phyloP scores from a whole-genome alignment of 1,140 invertebrate species.

The Amphibalanus amphitrite region DNA sequence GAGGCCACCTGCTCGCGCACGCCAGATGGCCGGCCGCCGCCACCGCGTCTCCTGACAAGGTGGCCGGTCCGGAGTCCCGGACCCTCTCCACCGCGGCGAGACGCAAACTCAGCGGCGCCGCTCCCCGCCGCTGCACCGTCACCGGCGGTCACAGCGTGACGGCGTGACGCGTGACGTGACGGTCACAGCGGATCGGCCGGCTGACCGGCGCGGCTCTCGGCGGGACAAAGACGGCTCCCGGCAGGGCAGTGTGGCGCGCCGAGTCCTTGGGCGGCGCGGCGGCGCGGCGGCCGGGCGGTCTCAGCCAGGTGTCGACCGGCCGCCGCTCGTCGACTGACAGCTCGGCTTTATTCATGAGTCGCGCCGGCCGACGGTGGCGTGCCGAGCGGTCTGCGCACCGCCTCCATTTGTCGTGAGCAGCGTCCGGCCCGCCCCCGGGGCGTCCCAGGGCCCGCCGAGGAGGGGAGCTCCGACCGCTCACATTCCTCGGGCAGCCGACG shows the following conservation, averaged over 20 bases:
- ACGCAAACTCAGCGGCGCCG: not conserved
- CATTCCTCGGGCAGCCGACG: no score
- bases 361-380: no score
- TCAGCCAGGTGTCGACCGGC: not conserved
- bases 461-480: no score
- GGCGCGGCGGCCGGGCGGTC: no score
- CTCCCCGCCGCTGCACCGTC: not conserved
- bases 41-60: no score
- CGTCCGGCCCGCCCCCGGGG: no score
- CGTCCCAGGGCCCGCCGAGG: no score
- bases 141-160: not conserved
- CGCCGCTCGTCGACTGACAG: not conserved
- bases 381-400: no score
- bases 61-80: no score
- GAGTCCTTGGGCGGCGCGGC: not conserved
- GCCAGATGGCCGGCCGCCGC: not conserved
- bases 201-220: no score
- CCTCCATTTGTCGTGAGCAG: no score
- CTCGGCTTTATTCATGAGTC: not conserved
- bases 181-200: not conserved
- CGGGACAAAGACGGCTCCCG: not conserved
- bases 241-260: not conserved
- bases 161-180: no score
- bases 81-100: not conserved
- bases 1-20: not conserved